These are phyloP conservation scores for Meleagris gallopavo DNA, from an alignment of 2,113 vertebrate species.

Conservation along the genomic window DNA sequence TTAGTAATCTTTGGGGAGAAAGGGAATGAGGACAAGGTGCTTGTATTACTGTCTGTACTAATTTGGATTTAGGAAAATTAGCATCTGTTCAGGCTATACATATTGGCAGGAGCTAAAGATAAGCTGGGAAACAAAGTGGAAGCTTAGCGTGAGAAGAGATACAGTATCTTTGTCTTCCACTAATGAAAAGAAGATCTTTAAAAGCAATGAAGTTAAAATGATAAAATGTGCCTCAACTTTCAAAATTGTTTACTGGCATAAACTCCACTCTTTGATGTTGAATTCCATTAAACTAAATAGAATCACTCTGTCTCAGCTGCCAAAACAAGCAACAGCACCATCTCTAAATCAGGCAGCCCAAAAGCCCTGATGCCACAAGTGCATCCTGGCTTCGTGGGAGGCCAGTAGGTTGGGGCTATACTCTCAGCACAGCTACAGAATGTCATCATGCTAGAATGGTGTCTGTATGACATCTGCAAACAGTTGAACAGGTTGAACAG, in stretches of 20 bases:
- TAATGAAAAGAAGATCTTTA: neutral
- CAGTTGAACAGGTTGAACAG: neutral
- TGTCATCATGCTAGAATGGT: neutral
- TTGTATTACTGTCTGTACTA: slow-evolving; percentile 54
- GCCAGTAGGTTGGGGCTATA: neutral
- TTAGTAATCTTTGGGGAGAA: slow-evolving; percentile 55
- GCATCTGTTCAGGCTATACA: slow-evolving; percentile 15
- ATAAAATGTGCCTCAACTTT: neutral
- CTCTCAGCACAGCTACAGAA: neutral
- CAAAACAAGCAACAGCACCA: neutral
- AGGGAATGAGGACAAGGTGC: slow-evolving; percentile 41
- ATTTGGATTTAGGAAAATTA: slow-evolving; percentile 46
- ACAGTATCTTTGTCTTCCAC: neutral
- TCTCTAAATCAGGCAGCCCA: neutral
- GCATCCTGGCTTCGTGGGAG: neutral
- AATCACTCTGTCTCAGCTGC: neutral
- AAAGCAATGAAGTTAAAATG: neutral
- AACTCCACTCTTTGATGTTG: neutral
- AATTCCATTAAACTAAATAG: neutral
- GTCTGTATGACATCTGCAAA: neutral
- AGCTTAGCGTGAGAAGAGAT: neutral
- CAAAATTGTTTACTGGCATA: neutral
- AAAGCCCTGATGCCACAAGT: neutral
- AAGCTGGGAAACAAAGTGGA: neutral
- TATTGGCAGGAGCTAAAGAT: neutral